Percentiles rank a stretch among this genome's conserved stretches.
Conservation (phyloP, 2,113 vertebrate species). For the Hoplias malabaricus region DNA sequence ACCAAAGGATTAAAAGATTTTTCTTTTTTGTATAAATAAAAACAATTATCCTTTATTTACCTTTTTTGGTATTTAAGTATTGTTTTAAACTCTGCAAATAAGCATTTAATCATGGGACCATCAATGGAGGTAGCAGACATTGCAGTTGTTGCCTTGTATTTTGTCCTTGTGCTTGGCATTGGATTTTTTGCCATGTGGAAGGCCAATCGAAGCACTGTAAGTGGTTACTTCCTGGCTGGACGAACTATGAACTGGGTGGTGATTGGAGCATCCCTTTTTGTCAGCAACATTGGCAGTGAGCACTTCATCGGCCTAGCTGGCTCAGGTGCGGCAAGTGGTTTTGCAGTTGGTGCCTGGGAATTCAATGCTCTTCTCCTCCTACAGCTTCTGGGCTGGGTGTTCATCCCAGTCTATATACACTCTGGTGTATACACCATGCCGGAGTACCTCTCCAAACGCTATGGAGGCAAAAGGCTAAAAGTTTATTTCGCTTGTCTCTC, state of each 20-base stretch:
- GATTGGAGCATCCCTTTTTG: slow-evolving; percentile 94
- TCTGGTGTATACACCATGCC: slow-evolving; percentile 98
- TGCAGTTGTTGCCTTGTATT: slow-evolving; percentile 93
- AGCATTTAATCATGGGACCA: slow-evolving; percentile 77
- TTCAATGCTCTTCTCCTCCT: slow-evolving; percentile 97
- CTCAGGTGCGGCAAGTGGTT: slow-evolving; percentile 96
- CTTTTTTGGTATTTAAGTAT: too few relatives aligned
- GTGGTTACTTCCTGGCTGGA: slow-evolving; percentile 97
- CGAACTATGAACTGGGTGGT: slow-evolving; percentile 96
- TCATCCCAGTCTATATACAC: slow-evolving; percentile 95
- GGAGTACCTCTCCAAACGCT: slow-evolving; percentile 94
- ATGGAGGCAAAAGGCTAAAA: slow-evolving; percentile 92
- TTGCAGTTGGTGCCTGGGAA: slow-evolving; percentile 97
- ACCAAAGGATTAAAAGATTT: slow-evolving; percentile 87
- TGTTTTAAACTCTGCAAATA: not conserved
- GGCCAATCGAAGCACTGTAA: slow-evolving; percentile 92
- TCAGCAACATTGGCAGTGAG: slow-evolving; percentile 99
- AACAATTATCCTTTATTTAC: slow-evolving; percentile 9
- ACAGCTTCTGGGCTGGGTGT: slow-evolving; percentile 97
- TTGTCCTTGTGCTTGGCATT: slow-evolving; percentile 90
- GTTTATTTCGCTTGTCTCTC: slow-evolving; percentile 93
- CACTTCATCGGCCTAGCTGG: slow-evolving; percentile 99
- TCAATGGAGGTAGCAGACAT: slow-evolving; percentile 92
- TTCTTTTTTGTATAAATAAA: slow-evolving; percentile 44
- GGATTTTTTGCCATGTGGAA: slow-evolving; percentile 98